These are phyloP conservation scores for Drosophila pruinosa DNA, from an alignment of 1,140 invertebrate genomes.

Conservation along the genomic window DNA sequence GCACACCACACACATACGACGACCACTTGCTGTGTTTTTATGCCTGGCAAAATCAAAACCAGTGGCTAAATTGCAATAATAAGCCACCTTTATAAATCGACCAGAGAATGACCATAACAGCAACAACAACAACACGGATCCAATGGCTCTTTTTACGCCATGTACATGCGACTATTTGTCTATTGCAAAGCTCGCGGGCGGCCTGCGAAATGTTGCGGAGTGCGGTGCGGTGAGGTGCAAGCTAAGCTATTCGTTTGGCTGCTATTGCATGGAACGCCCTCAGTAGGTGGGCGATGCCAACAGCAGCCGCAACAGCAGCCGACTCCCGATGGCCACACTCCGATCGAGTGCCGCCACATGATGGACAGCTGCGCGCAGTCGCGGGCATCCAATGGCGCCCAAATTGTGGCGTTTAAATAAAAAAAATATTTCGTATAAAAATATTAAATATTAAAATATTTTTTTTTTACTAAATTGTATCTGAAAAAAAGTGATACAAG, in stretches of 20 bases:
- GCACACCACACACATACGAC: conserved; percentile 7
- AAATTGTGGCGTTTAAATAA: conserved; percentile 7
- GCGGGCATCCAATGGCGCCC: background rate
- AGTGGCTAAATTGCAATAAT: conserved; percentile 83
- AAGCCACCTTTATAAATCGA: conserved; percentile 82
- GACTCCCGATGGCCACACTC: conserved; percentile 58
- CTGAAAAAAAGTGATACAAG: too few relatives aligned
- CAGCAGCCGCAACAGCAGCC: conserved; percentile 2
- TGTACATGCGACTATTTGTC: conserved; percentile 56
- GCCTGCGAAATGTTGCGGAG: background rate
- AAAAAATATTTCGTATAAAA: background rate
- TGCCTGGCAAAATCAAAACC: conserved; percentile 80
- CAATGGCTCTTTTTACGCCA: conserved; percentile 26
- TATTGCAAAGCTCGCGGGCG: conserved; percentile 44
- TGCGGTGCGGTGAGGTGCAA: background rate
- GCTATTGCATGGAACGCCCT: conserved; percentile 63
- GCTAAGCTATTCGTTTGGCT: conserved; percentile 16
- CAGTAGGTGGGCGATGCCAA: conserved; percentile 69
- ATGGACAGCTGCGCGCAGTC: conserved; percentile 7
- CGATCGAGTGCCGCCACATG: conserved; percentile 35
- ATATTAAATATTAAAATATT: background rate
- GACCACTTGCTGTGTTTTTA: conserved; percentile 61
- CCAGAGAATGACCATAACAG: conserved; percentile 44
- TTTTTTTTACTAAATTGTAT: too few relatives aligned
- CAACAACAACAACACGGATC: conserved; percentile 1